Conservation (phyloP, 2,888 invertebrate genomes). For the Actias luna region DNA sequence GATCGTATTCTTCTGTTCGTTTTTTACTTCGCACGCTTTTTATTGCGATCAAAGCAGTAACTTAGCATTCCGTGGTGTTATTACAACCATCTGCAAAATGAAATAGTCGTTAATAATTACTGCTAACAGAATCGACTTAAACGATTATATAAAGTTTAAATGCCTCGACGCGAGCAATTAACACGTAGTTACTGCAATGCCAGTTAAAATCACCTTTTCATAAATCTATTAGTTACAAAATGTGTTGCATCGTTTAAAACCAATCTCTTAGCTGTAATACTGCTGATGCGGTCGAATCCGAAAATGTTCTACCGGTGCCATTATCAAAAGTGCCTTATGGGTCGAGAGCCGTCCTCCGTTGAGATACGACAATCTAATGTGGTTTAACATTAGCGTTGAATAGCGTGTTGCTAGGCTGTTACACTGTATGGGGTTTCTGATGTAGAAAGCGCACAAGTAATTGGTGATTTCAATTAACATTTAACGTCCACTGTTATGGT, state of each 20-base stretch:
- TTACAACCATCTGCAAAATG: not conserved
- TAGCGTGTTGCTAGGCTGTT: slow-evolving; percentile 51
- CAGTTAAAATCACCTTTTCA: not conserved
- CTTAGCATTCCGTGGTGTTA: not conserved
- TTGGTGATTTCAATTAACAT: slow-evolving; percentile 68
- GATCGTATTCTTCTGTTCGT: slow-evolving; percentile 15
- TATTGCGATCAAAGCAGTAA: not conserved
- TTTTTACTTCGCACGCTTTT: slow-evolving; percentile 16
- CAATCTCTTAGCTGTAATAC: slow-evolving; percentile 3
- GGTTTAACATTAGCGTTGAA: slow-evolving; percentile 27
- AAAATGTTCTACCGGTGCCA: slow-evolving; percentile 8
- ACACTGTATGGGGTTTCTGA: slow-evolving; percentile 50
- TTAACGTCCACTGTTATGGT: slow-evolving; percentile 55
- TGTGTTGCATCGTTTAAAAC: not conserved
- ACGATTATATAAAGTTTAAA: slow-evolving; percentile 2
- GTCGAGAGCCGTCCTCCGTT: slow-evolving; percentile 14
- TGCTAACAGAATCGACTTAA: not conserved
- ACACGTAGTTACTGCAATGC: not conserved
- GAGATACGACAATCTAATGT: slow-evolving; percentile 26
- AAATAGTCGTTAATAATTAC: not conserved
- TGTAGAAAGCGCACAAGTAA: slow-evolving; percentile 52
- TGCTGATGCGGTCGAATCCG: slow-evolving; percentile 1
- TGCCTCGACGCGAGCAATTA: not conserved
- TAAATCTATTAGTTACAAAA: slow-evolving; percentile 6
- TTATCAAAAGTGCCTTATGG: slow-evolving; percentile 9